phyloP scores from a whole-genome alignment of 2,113 vertebrate species.

The Sceloporus undulatus region DNA sequence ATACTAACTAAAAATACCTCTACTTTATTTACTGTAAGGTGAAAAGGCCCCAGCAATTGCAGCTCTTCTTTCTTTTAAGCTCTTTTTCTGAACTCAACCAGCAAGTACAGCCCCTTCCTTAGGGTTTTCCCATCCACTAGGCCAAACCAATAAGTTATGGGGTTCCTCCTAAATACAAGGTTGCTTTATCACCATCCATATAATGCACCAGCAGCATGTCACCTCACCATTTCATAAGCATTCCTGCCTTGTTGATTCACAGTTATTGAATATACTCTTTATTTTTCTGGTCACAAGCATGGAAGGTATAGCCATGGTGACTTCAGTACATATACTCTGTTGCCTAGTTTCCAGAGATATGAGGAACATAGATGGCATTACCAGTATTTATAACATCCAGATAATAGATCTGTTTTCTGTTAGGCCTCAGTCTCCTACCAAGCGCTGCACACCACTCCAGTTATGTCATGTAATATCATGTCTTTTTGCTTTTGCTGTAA shows the following conservation, averaged over 20 bases:
- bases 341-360: slow-evolving; percentile 16
- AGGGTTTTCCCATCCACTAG: too few relatives aligned
- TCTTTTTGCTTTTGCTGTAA: slow-evolving; percentile 49
- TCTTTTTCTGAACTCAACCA: too few relatives aligned
- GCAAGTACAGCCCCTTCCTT: too few relatives aligned
- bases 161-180: too few relatives aligned
- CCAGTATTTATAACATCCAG: slow-evolving; percentile 53
- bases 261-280: neutral
- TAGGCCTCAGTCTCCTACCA: slow-evolving; percentile 57
- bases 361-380: slow-evolving; percentile 27
- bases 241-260: neutral
- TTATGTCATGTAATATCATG: slow-evolving; percentile 45
- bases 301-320: neutral
- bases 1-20: too few relatives aligned
- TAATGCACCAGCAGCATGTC: too few relatives aligned
- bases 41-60: too few relatives aligned
- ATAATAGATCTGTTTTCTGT: slow-evolving; percentile 36
- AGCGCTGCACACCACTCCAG: slow-evolving; percentile 17
- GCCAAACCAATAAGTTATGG: too few relatives aligned
- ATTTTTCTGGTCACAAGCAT: neutral
- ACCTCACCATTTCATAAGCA: neutral
- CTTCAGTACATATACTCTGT: neutral
- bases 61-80: too few relatives aligned
- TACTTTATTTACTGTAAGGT: too few relatives aligned
- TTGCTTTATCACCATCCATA: too few relatives aligned